Percentiles rank a stretch among this genome's conserved stretches.
phyloP scores from a whole-genome alignment of 2,797 vertebrate species.

The Cryptoblepharus egeriae region DNA sequence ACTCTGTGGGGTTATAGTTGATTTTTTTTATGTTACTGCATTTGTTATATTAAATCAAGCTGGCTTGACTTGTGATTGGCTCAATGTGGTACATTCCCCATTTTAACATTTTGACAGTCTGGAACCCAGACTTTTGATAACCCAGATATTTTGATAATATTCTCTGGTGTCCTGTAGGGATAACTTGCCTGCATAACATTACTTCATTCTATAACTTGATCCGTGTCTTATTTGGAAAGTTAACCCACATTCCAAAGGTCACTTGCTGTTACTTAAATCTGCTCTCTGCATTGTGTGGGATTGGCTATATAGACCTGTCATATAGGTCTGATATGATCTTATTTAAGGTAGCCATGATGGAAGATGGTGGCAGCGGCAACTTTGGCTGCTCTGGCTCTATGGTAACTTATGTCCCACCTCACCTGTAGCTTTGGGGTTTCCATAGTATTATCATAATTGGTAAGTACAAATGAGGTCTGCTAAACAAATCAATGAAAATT shows the following conservation, averaged over 20 bases:
- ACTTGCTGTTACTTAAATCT: not conserved
- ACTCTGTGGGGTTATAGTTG: too few species aligned
- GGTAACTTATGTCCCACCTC: conserved; percentile 28
- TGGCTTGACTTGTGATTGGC: too few species aligned
- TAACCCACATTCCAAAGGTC: not conserved
- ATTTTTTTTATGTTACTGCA: too few species aligned
- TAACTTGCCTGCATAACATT: too few species aligned
- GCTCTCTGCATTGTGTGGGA: too few species aligned
- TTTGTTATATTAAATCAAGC: too few species aligned
- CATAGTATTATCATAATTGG: too few species aligned
- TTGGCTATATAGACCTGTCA: not conserved
- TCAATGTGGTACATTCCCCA: too few species aligned
- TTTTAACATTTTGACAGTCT: too few species aligned
- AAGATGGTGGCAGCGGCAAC: not conserved
- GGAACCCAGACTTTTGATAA: too few species aligned
- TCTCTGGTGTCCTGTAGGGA: too few species aligned
- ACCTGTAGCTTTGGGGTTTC: conserved; percentile 42
- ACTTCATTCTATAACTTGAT: not conserved
- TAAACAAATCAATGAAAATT: not conserved
- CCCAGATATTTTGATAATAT: not conserved
- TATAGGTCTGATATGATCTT: not conserved
- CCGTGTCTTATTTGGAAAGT: not conserved
- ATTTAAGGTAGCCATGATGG: not conserved
- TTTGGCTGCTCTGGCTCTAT: not conserved
- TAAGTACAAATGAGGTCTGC: not conserved